Conservation (phyloP, 2,888 invertebrate species). For the Drosophila mulleri region DNA sequence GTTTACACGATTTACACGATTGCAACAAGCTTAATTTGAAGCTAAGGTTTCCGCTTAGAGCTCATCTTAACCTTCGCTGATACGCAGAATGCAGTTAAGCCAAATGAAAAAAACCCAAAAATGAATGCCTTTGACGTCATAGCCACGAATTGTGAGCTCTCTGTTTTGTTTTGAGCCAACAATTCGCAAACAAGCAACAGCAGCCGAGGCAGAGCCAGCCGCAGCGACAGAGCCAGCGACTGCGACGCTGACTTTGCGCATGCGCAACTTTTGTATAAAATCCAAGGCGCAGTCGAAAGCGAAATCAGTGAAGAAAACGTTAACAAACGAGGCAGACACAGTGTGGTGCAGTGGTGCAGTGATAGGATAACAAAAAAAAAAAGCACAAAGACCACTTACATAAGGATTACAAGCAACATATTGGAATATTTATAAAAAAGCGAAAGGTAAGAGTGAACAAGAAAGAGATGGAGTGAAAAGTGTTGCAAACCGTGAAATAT, state of each 20-base stretch:
- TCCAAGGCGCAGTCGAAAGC: conserved; percentile 65
- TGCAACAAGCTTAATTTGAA: conserved; percentile 36
- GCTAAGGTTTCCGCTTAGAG: conserved; percentile 52
- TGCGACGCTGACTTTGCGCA: conserved; percentile 55
- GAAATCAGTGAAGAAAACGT: conserved; percentile 81
- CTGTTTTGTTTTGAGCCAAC: conserved; percentile 70
- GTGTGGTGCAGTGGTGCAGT: conserved; percentile 54
- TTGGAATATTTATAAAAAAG: conserved; percentile 60
- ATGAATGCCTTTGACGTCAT: conserved; percentile 55
- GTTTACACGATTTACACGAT: conserved; percentile 49
- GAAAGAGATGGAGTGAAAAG: conserved; percentile 13
- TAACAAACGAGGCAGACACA: conserved; percentile 61
- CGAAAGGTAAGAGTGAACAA: conserved; percentile 58
- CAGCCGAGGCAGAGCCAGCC: neutral
- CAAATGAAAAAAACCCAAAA: conserved; percentile 39
- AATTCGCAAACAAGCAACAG: conserved; percentile 60
- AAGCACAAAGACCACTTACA: conserved; percentile 48
- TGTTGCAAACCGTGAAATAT: conserved; percentile 8
- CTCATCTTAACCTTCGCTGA: conserved; percentile 44
- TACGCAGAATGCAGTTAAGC: conserved; percentile 69
- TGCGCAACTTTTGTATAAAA: conserved; percentile 81
- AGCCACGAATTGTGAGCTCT: conserved; percentile 28
- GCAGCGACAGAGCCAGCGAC: conserved; percentile 9
- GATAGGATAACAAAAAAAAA: conserved; percentile 59
- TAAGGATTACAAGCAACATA: conserved; percentile 67